Evolutionary conservation across 64 coral and sea anemone genomes (phyloP).

Genomic region (Stichodactyla mertensii): DNA sequence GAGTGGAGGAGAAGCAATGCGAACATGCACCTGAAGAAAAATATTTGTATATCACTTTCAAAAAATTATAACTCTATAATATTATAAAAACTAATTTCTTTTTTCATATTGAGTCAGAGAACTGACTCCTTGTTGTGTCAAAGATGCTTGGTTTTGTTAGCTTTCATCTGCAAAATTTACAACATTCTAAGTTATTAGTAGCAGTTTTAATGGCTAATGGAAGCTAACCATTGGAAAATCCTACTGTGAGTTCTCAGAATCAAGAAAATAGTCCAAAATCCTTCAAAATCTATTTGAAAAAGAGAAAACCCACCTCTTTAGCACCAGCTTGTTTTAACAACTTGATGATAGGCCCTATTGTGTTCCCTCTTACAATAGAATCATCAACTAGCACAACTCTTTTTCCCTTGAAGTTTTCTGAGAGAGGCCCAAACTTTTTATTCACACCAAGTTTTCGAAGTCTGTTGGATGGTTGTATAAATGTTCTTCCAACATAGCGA

Average conservation of each 20-base stretch:
- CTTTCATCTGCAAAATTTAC: no score
- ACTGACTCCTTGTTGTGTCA: no score
- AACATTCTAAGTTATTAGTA: no score
- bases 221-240: no score
- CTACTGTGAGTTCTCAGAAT: no score
- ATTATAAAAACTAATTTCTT: no score
- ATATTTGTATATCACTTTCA: not conserved
- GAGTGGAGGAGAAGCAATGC: slow-evolving; percentile 87
- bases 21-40: slow-evolving; percentile 74
- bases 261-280: no score
- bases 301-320: slow-evolving; percentile 51
- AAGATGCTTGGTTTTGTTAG: no score
- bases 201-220: no score
- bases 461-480: slow-evolving; percentile 83
- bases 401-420: slow-evolving; percentile 86
- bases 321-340: slow-evolving; percentile 87
- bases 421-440: slow-evolving; percentile 93
- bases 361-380: slow-evolving; percentile 96
- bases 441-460: slow-evolving; percentile 85
- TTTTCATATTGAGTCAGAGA: no score
- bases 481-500: slow-evolving; percentile 96
- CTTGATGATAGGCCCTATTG: slow-evolving; percentile 88
- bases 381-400: slow-evolving; percentile 92
- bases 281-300: not conserved
- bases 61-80: no score